Conservation (phyloP, 2,888 invertebrate species). For the Pristionchus arcanus region DNA sequence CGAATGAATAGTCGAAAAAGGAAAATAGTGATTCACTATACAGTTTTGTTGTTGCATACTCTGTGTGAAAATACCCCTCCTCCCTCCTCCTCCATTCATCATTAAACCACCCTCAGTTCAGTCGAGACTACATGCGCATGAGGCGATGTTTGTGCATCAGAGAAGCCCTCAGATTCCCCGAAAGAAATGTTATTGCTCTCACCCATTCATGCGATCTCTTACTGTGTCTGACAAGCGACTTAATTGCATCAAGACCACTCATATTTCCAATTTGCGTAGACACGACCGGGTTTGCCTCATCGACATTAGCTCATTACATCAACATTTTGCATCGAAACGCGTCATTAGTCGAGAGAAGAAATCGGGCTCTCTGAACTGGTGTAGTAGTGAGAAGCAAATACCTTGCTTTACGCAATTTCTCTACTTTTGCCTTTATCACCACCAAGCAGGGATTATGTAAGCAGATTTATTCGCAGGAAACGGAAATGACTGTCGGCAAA, state of each 20-base stretch:
- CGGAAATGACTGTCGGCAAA: too few relatives aligned
- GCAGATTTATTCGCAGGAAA: not conserved
- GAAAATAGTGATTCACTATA: too few relatives aligned
- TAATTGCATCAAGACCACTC: not conserved
- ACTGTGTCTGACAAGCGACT: not conserved
- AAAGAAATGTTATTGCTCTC: not conserved
- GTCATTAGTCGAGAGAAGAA: too few relatives aligned
- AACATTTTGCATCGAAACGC: not conserved
- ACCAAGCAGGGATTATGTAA: not conserved
- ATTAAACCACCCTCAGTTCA: not conserved
- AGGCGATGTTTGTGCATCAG: not conserved
- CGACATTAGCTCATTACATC: constrained; percentile 15
- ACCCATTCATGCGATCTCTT: not conserved
- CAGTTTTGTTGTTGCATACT: too few relatives aligned
- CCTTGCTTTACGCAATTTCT: too few relatives aligned
- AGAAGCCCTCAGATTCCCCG: not conserved
- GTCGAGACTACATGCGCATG: not conserved
- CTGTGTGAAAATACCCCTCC: too few relatives aligned
- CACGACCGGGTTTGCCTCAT: not conserved
- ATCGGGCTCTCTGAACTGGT: too few relatives aligned
- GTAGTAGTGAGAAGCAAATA: too few relatives aligned
- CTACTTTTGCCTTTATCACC: too few relatives aligned
- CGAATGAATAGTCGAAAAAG: too few relatives aligned
- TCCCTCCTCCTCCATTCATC: not conserved
- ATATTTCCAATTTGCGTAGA: not conserved